Evolutionary conservation across 2,113 vertebrate species (phyloP).

Genomic region (Megaptera novaeangliae): DNA sequence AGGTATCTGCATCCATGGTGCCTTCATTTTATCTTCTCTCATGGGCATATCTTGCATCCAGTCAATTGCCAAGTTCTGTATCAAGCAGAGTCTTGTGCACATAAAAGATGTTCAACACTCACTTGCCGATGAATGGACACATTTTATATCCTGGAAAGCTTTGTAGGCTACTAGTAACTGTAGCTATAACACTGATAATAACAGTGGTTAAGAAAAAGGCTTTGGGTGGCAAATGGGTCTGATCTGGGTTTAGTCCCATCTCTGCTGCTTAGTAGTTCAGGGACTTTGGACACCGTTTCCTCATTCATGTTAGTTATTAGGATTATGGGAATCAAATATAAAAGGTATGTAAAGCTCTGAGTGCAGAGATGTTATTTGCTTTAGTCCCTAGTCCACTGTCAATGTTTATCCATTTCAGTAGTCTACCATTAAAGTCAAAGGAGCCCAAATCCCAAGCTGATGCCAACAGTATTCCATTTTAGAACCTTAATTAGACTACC

Average conservation of each 20-base stretch:
- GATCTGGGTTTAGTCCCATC: not conserved
- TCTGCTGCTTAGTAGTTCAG: not conserved
- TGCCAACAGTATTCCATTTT: not conserved
- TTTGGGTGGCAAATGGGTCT: not conserved
- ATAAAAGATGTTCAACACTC: not conserved
- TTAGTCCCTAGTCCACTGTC: not conserved
- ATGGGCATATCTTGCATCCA: not conserved
- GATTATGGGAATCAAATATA: not conserved
- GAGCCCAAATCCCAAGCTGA: not conserved
- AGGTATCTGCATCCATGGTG: too few species aligned
- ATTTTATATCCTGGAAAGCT: not conserved
- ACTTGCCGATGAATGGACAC: not conserved
- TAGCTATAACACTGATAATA: not conserved
- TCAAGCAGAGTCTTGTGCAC: not conserved
- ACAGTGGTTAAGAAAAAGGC: not conserved
- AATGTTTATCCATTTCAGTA: not conserved
- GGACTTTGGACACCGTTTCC: not conserved
- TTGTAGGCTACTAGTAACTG: not conserved
- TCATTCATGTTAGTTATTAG: not conserved
- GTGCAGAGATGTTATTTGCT: not conserved
- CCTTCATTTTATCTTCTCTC: not conserved
- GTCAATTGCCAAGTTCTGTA: not conserved
- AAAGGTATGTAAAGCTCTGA: not conserved
- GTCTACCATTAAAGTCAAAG: not conserved
- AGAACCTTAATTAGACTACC: not conserved